These are phyloP conservation scores for Xestia rhomboidea DNA, from an alignment of 2,888 invertebrate species.

Conservation along the genomic window DNA sequence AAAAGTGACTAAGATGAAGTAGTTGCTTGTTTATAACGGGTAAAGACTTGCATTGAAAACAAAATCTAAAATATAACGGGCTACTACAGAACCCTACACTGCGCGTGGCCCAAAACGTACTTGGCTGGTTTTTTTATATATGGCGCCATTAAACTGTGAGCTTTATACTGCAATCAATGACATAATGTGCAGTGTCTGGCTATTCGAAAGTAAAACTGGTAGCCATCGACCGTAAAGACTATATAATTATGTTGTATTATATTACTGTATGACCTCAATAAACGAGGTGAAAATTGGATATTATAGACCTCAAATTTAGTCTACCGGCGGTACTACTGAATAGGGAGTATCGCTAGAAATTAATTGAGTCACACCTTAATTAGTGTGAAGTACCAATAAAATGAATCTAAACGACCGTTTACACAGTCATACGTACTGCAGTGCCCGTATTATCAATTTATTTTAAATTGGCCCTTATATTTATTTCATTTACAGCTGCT, in stretches of 20 bases:
- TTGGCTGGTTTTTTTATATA: no score
- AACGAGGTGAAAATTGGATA: constrained; percentile 27
- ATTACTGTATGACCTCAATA: constrained; percentile 35
- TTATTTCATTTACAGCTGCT: constrained; percentile 83
- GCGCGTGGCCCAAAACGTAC: no score
- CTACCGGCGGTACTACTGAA: not conserved
- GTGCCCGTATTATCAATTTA: constrained; percentile 83
- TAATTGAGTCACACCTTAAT: constrained; percentile 62
- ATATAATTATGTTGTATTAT: constrained; percentile 10
- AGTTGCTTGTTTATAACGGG: no score
- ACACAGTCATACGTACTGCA: constrained; percentile 67
- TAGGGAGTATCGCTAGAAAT: constrained; percentile 21
- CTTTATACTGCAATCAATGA: constrained; percentile 30
- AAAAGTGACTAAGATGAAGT: no score
- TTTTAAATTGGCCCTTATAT: constrained; percentile 85
- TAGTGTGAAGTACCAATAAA: constrained; percentile 68
- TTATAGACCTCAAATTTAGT: constrained; percentile 19
- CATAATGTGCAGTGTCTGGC: constrained; percentile 25
- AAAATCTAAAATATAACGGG: no score
- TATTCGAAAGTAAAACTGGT: constrained; percentile 43
- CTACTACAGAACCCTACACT: no score
- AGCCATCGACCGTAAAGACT: constrained; percentile 5
- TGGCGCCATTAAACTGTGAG: constrained; percentile 14
- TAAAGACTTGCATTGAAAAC: no score
- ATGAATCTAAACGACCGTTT: constrained; percentile 68